These are phyloP conservation scores for Molossus molossus DNA, from an alignment of 2,797 vertebrate species.

Conservation along the genomic window DNA sequence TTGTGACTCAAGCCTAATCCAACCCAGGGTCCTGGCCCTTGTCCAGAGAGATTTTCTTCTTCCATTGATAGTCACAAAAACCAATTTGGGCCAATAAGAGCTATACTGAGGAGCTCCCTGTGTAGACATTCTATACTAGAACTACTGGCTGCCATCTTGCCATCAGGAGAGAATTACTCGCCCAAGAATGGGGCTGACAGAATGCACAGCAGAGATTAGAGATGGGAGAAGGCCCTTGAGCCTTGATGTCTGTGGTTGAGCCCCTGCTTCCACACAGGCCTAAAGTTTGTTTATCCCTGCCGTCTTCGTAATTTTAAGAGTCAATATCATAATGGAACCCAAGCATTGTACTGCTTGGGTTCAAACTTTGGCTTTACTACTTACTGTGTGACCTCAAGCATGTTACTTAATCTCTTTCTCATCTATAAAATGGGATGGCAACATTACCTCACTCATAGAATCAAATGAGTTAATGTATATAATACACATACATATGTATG, in stretches of 20 bases:
- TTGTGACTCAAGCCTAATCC: not conserved
- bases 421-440: conserved; percentile 40
- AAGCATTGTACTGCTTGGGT: not conserved
- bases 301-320: not conserved
- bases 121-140: not conserved
- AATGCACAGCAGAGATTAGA: not conserved
- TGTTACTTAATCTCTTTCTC: not conserved
- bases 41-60: not conserved
- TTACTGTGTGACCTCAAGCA: not conserved
- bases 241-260: not conserved
- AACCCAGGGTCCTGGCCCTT: not conserved
- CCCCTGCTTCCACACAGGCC: not conserved
- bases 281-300: not conserved
- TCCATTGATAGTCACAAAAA: not conserved
- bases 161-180: not conserved
- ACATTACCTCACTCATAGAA: not conserved
- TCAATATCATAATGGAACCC: not conserved
- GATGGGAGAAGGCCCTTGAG: not conserved
- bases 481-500: not conserved
- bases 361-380: not conserved
- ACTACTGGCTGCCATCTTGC: not conserved
- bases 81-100: not conserved
- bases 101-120: not conserved
- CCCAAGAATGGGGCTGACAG: not conserved
- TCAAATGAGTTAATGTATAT: not conserved